These are phyloP conservation scores for Hartigia nigra DNA, from an alignment of 2,888 invertebrate species.

Conservation along the genomic window DNA sequence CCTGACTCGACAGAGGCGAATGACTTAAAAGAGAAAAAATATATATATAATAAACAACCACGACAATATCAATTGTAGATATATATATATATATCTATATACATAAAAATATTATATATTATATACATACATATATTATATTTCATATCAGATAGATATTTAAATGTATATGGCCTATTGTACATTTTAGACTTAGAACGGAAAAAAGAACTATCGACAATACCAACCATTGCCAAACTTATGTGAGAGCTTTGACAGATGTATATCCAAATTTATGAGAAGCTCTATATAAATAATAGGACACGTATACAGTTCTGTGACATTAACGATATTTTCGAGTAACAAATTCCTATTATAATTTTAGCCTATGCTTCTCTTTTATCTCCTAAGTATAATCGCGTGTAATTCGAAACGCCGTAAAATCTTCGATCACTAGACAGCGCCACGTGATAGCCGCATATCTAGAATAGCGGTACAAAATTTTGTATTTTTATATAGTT, in stretches of 20 bases:
- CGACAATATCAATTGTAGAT: constrained; percentile 31
- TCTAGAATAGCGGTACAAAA: constrained; percentile 15
- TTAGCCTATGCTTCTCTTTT: background rate
- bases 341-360: background rate
- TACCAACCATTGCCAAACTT: constrained; percentile 53
- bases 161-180: constrained; percentile 39
- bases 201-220: constrained; percentile 49
- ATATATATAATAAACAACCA: constrained; percentile 13
- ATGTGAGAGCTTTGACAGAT: constrained; percentile 9
- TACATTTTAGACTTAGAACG: constrained; percentile 3
- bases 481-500: constrained; percentile 65
- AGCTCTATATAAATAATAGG: background rate
- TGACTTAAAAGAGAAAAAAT: constrained; percentile 19
- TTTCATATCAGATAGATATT: constrained; percentile 24
- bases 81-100: constrained; percentile 27
- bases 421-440: background rate
- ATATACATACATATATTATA: constrained; percentile 25
- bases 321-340: background rate
- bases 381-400: background rate
- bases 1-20: constrained; percentile 9
- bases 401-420: background rate
- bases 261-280: background rate
- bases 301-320: background rate
- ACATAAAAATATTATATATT: constrained; percentile 25
- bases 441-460: background rate